Conservation (phyloP, 2,797 vertebrate species). For the Falco columbarius region DNA sequence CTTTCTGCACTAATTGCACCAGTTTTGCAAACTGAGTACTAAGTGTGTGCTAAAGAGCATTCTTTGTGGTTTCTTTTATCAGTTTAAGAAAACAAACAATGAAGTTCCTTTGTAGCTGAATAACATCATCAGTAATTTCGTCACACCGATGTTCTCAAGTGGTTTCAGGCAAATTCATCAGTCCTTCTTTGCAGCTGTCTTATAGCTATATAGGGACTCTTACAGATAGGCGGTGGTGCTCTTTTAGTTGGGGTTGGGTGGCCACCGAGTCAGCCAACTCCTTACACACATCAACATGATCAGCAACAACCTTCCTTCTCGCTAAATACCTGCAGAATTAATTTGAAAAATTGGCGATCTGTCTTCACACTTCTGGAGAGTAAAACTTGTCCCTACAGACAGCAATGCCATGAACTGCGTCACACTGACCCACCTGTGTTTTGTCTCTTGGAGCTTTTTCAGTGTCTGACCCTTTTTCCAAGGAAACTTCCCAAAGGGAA, state of each 20-base stretch:
- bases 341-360: not conserved
- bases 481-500: not conserved
- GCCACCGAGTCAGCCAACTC: not conserved
- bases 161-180: not conserved
- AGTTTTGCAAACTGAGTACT: not conserved
- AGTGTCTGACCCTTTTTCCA: not conserved
- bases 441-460: not conserved
- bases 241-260: not conserved
- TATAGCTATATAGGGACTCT: not conserved
- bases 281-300: not conserved
- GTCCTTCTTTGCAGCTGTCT: not conserved
- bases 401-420: not conserved
- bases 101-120: not conserved
- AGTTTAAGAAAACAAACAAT: not conserved
- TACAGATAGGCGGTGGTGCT: not conserved
- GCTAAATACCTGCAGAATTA: not conserved
- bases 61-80: not conserved
- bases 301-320: not conserved
- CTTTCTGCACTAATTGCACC: not conserved
- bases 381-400: not conserved
- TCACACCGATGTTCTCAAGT: not conserved
- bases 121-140: not conserved
- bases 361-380: not conserved
- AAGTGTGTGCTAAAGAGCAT: not conserved
- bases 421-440: not conserved